Evolutionary conservation across 2,888 invertebrate genomes (phyloP).

Genomic region (Eilema depressum): DNA sequence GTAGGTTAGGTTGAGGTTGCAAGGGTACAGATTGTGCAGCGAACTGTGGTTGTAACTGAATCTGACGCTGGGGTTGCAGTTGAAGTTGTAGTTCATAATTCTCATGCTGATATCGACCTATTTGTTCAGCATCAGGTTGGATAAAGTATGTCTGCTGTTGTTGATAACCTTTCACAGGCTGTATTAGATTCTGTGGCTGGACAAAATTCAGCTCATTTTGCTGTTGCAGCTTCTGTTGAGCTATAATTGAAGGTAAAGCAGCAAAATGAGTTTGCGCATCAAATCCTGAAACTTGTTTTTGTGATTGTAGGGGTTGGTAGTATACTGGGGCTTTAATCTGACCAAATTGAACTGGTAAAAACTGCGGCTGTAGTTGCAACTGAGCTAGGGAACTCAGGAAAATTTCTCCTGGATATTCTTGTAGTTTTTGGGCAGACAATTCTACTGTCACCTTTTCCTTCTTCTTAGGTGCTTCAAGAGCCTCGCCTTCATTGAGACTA

Average conservation of each 20-base stretch:
- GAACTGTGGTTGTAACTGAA: slow-evolving; percentile 33
- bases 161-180: slow-evolving; percentile 50
- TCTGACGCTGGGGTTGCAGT: slow-evolving; percentile 27
- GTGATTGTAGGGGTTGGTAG: slow-evolving; percentile 61
- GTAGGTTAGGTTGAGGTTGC: slow-evolving; percentile 37
- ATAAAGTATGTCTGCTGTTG: slow-evolving; percentile 40
- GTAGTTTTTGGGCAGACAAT: slow-evolving; percentile 76
- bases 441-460: slow-evolving; percentile 72
- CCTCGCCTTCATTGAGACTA: slow-evolving; percentile 70
- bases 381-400: slow-evolving; percentile 76
- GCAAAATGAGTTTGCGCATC: slow-evolving; percentile 76
- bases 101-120: slow-evolving; percentile 53
- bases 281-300: slow-evolving; percentile 67
- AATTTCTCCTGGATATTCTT: slow-evolving; percentile 78
- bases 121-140: slow-evolving; percentile 38
- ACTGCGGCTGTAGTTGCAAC: slow-evolving; percentile 72
- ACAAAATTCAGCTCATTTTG: slow-evolving; percentile 62
- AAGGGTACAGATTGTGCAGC: slow-evolving; percentile 30
- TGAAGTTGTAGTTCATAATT: slow-evolving; percentile 46
- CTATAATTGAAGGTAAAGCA: slow-evolving; percentile 74
- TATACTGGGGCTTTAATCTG: slow-evolving; percentile 67
- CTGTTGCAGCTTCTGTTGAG: slow-evolving; percentile 68
- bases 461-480: slow-evolving; percentile 57
- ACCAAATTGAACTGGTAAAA: slow-evolving; percentile 60
- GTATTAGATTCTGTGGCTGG: slow-evolving; percentile 46